Evolutionary conservation across 2,797 vertebrate genomes (phyloP).

Genomic region (Myiotriccus ornatus): DNA sequence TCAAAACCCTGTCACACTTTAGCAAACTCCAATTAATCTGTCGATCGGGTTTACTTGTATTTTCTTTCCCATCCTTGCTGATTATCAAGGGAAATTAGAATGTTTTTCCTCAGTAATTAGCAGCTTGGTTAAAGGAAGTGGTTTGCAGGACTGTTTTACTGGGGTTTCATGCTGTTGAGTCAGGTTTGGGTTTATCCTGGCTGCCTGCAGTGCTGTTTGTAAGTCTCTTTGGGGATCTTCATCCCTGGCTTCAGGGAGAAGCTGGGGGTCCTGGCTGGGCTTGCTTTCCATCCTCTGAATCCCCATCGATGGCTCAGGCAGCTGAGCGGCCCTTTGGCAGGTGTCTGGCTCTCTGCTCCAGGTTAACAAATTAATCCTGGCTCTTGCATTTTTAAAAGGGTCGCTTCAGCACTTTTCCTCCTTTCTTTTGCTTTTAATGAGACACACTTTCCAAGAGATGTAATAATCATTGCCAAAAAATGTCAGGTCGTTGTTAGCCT

Average conservation of each 20-base stretch:
- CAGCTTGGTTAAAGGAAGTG: not conserved
- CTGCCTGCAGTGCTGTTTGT: not conserved
- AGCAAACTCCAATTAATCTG: slow-evolving; percentile 62
- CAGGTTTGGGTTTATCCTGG: not conserved
- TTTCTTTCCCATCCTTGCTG: slow-evolving; percentile 6
- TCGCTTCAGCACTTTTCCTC: slow-evolving; percentile 48
- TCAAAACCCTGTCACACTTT: slow-evolving; percentile 54
- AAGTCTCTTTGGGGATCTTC: not conserved
- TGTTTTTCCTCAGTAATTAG: slow-evolving; percentile 12
- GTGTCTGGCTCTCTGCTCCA: not conserved
- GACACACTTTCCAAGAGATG: slow-evolving; percentile 45
- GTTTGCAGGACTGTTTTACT: not conserved
- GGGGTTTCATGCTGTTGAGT: not conserved
- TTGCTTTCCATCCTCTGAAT: not conserved
- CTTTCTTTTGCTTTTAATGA: slow-evolving; percentile 45
- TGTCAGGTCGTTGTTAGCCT: slow-evolving; percentile 41
- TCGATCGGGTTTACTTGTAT: not conserved
- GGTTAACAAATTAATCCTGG: slow-evolving; percentile 44
- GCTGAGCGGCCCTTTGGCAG: not conserved
- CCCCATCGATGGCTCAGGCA: not conserved
- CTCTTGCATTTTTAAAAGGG: slow-evolving; percentile 33
- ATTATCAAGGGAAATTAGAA: slow-evolving; percentile 38
- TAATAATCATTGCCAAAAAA: slow-evolving; percentile 52
- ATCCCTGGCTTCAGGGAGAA: not conserved
- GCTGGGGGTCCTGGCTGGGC: not conserved